A percentile compares a stretch with the other conserved stretches of the same genome.
Evolutionary conservation across 2,888 invertebrate genomes (phyloP).

Genomic region (Drosophila maculinotata): DNA sequence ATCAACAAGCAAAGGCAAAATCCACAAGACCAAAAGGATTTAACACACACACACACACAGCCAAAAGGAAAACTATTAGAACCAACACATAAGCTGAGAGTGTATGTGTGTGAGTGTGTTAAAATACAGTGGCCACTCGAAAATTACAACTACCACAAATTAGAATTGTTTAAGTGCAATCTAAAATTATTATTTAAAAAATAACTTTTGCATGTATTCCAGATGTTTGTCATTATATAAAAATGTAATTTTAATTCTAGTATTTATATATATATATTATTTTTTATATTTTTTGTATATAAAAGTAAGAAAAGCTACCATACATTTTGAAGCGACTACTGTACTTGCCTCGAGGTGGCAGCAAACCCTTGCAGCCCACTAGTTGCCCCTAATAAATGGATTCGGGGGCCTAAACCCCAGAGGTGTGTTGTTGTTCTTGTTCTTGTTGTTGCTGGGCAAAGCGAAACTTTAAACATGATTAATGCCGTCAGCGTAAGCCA

Average conservation of each 20-base stretch:
- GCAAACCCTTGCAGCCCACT: slow-evolving; percentile 39
- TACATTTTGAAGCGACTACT: background rate
- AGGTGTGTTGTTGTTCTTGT: slow-evolving; percentile 17
- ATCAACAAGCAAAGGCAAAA: slow-evolving; percentile 56
- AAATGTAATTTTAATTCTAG: no score
- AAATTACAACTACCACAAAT: background rate
- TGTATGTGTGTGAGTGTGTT: background rate
- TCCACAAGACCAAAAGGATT: slow-evolving; percentile 62
- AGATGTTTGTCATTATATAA: no score
- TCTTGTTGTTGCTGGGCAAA: slow-evolving; percentile 29
- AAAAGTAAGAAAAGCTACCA: no score
- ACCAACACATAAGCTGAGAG: slow-evolving; percentile 1
- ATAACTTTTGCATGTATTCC: no score
- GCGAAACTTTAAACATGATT: slow-evolving; percentile 67
- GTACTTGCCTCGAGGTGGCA: slow-evolving; percentile 19
- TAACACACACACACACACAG: slow-evolving; percentile 34
- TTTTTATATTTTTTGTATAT: no score
- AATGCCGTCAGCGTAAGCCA: slow-evolving; percentile 46
- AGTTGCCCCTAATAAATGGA: slow-evolving; percentile 64
- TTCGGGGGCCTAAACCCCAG: slow-evolving; percentile 33
- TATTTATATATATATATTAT: no score
- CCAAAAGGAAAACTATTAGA: slow-evolving; percentile 49
- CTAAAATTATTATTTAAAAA: no score
- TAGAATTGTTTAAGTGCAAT: no score
- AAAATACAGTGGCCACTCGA: background rate